Base-by-base conservation (phyloP, 2,888 invertebrate species). In the Branchellion lobata region DNA sequence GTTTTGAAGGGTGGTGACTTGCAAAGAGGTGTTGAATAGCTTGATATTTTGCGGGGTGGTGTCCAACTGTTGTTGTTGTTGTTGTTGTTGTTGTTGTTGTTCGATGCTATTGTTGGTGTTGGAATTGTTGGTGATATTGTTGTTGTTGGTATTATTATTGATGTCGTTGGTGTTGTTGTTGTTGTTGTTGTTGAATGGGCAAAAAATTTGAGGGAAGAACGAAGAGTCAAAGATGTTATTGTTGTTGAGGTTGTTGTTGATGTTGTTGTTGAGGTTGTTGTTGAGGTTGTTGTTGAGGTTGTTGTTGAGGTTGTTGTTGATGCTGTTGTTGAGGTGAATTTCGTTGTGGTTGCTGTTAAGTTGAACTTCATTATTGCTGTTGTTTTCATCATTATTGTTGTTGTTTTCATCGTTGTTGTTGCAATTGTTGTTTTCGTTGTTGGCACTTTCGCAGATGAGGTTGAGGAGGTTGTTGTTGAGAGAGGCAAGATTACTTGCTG, bases 261-360 rank as follows among this genome's bases (percentile, higher is more conserved):
- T n/a, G 31, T 69, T 69, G 69, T 14, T 69, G 69, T 24, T 69
- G 14, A 21, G 2, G 69, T 24, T 69, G 69, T 18, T 69, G 27
- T 24, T 21, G 5, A 29, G 5, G 69, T 14, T 34, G 69, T 31
- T 69, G 2, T 69, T n/a, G 14, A 14, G 5, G 31, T 69, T 34
- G 69, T 31, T 65, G 65, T 69, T 69, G 69, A 3, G 8, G 69
- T 65, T 65, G 65, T 65, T 65, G 29, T n/a, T 27, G n/a, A 3
- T 33, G 31, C 3, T 27, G 2, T 11, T 5, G 11, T 14, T 27
- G 14, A 34, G 27, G 33, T 5, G 27, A 11, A 29, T 5, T 8
- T 11, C 8, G 31, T 69, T 69, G n/a, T 69, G 14, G 69, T 31
- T 29, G 31, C 14, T 33, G 18, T 14, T 33, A 21, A 11, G 8